Evolutionary conservation across 2,797 vertebrate species (phyloP).

Genomic region (Acridotheres tristis): DNA sequence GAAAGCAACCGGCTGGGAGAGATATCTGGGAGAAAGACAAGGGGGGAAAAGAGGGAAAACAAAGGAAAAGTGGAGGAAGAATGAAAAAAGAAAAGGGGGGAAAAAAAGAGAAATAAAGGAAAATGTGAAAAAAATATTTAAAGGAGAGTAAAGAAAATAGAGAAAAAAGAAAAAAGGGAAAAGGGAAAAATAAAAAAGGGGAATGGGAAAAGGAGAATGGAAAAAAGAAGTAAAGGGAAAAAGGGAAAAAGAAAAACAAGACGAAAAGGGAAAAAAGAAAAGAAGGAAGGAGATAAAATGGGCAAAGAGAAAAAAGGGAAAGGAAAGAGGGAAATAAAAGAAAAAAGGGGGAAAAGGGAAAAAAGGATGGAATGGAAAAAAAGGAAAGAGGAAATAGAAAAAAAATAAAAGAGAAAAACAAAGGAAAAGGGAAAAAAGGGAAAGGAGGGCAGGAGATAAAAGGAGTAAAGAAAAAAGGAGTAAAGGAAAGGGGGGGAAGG

Average conservation of each 20-base stretch:
- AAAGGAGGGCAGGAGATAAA: background rate
- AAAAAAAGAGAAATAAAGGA: background rate
- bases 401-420: background rate
- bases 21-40: background rate
- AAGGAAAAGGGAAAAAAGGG: background rate
- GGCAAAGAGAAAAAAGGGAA: background rate
- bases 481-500: accelerated
- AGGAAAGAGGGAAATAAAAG: background rate
- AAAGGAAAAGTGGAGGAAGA: background rate
- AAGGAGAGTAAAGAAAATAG: background rate
- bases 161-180: background rate
- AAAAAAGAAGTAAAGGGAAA: accelerated
- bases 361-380: background rate
- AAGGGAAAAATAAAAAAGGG: background rate
- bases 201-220: background rate
- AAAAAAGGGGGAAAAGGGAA: too few relatives aligned
- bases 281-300: background rate
- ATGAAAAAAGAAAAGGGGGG: background rate
- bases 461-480: background rate
- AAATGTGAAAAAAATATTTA: background rate
- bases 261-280: accelerated
- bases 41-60: accelerated
- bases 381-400: background rate
- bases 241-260: accelerated
- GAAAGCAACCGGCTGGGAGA: background rate